These are phyloP conservation scores for Boleophthalmus pectinirostris DNA, from an alignment of 2,113 vertebrate species.

Conservation along the genomic window DNA sequence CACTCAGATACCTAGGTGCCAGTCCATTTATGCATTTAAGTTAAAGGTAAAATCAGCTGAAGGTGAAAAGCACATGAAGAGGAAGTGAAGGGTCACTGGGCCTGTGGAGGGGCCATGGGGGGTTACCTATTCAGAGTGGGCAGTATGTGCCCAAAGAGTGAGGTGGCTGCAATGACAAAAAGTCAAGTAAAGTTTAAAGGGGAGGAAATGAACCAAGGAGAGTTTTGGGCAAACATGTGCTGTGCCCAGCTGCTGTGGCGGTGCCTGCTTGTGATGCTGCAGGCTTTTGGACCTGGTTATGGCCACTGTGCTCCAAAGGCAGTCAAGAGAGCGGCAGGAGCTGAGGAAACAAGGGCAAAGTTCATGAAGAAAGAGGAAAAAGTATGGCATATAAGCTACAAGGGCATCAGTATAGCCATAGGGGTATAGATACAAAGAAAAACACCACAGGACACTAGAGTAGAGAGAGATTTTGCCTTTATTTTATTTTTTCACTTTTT, in stretches of 20 bases:
- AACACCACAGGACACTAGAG: background rate
- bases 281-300: constrained; percentile 34
- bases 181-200: constrained; percentile 59
- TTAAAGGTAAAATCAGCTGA: constrained; percentile 4
- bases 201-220: constrained; percentile 63
- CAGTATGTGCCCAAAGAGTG: constrained; percentile 21
- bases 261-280: constrained; percentile 43
- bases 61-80: constrained; percentile 25
- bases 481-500: too few species aligned
- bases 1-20: too few species aligned
- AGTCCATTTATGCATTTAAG: too few species aligned
- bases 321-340: constrained; percentile 18
- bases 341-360: constrained; percentile 9
- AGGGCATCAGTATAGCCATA: constrained; percentile 7
- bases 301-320: constrained; percentile 12
- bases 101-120: constrained; percentile 49
- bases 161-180: constrained; percentile 4
- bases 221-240: constrained; percentile 61
- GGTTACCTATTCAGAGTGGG: constrained; percentile 52
- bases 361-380: constrained; percentile 1
- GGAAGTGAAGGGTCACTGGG: constrained; percentile 51
- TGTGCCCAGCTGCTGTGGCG: constrained; percentile 61
- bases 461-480: background rate
- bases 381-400: background rate
- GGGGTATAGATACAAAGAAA: background rate